Evolutionary conservation across 2,888 invertebrate genomes (phyloP).

Genomic region (Macaria liturata): DNA sequence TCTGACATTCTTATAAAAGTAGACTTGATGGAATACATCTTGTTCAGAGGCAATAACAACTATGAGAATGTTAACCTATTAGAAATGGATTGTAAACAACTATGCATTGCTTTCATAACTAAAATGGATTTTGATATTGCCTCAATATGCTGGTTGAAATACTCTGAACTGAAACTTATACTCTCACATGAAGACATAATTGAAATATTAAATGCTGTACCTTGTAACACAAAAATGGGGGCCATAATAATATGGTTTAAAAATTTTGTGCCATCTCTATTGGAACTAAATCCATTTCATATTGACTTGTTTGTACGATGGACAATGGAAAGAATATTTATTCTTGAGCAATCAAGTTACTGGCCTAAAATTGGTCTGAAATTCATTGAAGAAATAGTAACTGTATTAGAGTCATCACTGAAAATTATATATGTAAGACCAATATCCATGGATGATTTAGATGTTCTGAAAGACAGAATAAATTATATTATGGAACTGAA

Average conservation of each 20-base stretch:
- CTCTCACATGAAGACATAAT: conserved; percentile 55
- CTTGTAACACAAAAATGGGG: conserved; percentile 70
- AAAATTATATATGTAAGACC: conserved; percentile 67
- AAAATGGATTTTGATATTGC: conserved; percentile 74
- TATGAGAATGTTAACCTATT: conserved; percentile 62
- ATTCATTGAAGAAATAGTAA: conserved; percentile 66
- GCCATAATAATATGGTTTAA: conserved; percentile 73
- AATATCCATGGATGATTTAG: conserved; percentile 72
- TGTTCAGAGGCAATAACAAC: conserved; percentile 59
- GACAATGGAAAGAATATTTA: conserved; percentile 73
- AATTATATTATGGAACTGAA: conserved; percentile 69
- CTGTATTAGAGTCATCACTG: conserved; percentile 62
- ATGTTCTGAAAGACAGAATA: conserved; percentile 66
- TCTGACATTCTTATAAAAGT: conserved; percentile 66
- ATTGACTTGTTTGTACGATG: conserved; percentile 76
- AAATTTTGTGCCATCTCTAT: conserved; percentile 67
- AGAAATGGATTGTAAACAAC: conserved; percentile 57
- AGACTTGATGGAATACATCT: conserved; percentile 71
- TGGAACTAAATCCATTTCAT: conserved; percentile 72
- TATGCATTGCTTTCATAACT: conserved; percentile 64
- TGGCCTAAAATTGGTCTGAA: conserved; percentile 80
- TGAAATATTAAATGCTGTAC: conserved; percentile 65
- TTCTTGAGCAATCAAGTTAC: conserved; percentile 70
- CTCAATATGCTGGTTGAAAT: conserved; percentile 76
- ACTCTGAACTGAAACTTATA: conserved; percentile 56